These are phyloP conservation scores for Synchiropus splendidus DNA, from an alignment of 2,113 vertebrate genomes.

Conservation along the genomic window DNA sequence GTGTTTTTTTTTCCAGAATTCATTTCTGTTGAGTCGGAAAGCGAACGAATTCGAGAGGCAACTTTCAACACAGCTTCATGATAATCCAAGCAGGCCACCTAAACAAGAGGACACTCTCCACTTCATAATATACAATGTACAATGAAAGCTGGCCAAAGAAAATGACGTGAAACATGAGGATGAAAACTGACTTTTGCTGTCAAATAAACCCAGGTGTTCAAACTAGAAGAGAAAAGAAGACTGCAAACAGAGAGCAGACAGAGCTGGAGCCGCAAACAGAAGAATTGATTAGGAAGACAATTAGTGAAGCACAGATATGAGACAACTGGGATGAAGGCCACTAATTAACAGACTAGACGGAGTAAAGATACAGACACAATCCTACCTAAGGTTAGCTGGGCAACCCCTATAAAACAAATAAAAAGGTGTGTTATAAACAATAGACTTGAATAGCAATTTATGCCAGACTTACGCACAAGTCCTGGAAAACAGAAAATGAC, in stretches of 20 bases:
- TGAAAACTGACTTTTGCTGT: slow-evolving; percentile 34
- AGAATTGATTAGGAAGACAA: slow-evolving; percentile 57
- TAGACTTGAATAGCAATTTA: not conserved
- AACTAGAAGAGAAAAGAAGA: slow-evolving; percentile 9
- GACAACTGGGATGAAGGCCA: slow-evolving; percentile 56
- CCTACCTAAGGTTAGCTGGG: slow-evolving; percentile 74
- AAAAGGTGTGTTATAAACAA: slow-evolving; percentile 41
- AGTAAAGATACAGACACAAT: slow-evolving; percentile 56
- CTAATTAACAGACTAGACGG: slow-evolving; percentile 48
- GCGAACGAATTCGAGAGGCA: too few relatives aligned
- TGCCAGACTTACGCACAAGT: too few relatives aligned
- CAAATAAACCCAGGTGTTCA: slow-evolving; percentile 25
- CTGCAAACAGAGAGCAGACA: slow-evolving; percentile 24
- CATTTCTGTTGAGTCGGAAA: too few relatives aligned
- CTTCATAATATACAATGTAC: slow-evolving; percentile 17
- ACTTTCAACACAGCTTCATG: too few relatives aligned
- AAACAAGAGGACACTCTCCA: not conserved
- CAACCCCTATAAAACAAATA: slow-evolving; percentile 66
- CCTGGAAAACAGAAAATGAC: too few relatives aligned
- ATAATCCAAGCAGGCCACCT: too few relatives aligned
- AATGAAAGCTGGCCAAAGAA: slow-evolving; percentile 19
- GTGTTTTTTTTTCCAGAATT: too few relatives aligned
- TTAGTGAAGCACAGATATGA: slow-evolving; percentile 48
- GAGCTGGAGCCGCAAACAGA: slow-evolving; percentile 27
- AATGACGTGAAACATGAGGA: slow-evolving; percentile 44